These are phyloP conservation scores for Hapalemur alaotrensis DNA, from an alignment of 2,797 vertebrate species.

Conservation along the genomic window DNA sequence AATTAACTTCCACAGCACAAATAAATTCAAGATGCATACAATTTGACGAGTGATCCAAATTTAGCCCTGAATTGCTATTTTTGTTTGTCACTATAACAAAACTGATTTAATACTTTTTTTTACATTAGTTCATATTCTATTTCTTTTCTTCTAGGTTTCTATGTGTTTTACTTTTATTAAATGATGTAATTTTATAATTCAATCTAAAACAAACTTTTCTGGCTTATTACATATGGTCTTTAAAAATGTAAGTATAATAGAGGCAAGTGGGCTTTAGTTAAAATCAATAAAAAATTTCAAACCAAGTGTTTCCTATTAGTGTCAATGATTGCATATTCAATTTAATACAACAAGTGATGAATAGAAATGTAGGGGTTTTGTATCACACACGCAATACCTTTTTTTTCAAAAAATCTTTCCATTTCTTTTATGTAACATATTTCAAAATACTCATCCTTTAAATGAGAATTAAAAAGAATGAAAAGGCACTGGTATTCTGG, in stretches of 20 bases:
- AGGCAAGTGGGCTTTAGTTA: constrained; percentile 40
- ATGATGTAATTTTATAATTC: constrained; percentile 45
- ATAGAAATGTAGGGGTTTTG: neutral
- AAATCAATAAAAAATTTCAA: constrained; percentile 48
- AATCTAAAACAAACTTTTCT: constrained; percentile 64
- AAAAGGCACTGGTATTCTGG: neutral
- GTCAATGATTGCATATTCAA: neutral
- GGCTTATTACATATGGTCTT: constrained; percentile 37
- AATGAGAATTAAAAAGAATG: neutral
- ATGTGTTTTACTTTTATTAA: constrained; percentile 30
- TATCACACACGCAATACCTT: neutral
- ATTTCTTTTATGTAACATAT: neutral
- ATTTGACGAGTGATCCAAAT: neutral
- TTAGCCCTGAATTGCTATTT: neutral
- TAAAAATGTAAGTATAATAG: constrained; percentile 53
- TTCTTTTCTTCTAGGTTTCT: constrained; percentile 46
- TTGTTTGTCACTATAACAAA: constrained; percentile 24
- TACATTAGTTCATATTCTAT: constrained; percentile 20
- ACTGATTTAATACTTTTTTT: neutral
- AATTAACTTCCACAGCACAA: neutral
- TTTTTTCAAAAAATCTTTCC: neutral
- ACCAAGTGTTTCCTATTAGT: constrained; percentile 47
- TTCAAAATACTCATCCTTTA: neutral
- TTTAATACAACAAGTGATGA: neutral
- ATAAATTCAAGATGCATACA: neutral